Conservation (phyloP, 2,888 invertebrate species). For the Andrena fulva region DNA sequence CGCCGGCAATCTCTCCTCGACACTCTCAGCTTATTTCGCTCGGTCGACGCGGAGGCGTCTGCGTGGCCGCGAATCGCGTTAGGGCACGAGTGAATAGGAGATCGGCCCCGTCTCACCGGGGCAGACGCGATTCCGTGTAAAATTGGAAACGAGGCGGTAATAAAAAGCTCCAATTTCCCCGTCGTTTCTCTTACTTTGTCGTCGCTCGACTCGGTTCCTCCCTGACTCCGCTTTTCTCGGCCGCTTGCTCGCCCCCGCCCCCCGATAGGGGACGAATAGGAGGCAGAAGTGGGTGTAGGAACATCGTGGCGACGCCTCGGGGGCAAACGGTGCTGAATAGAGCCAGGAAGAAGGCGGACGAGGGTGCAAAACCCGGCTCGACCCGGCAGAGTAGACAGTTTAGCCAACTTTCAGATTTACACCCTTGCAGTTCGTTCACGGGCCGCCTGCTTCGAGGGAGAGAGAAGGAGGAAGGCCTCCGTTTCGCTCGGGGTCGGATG, state of each 20-base stretch:
- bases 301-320: slow-evolving; percentile 66
- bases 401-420: slow-evolving; percentile 82
- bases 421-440: slow-evolving; percentile 79
- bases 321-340: slow-evolving; percentile 69
- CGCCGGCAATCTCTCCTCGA: slow-evolving; percentile 39
- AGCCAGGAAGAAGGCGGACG: slow-evolving; percentile 54
- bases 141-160: slow-evolving; percentile 75
- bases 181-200: slow-evolving; percentile 47
- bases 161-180: slow-evolving; percentile 76
- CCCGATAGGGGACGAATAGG: neutral
- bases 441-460: slow-evolving; percentile 76
- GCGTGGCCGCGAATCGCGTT: slow-evolving; percentile 64
- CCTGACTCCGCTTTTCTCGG: neutral
- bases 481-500: slow-evolving; percentile 48
- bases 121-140: slow-evolving; percentile 67
- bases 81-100: slow-evolving; percentile 62
- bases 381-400: slow-evolving; percentile 76
- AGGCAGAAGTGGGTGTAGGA: slow-evolving; percentile 31
- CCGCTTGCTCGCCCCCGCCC: neutral
- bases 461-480: slow-evolving; percentile 24
- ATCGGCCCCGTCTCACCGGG: slow-evolving; percentile 37
- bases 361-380: slow-evolving; percentile 70
- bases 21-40: slow-evolving; percentile 58
- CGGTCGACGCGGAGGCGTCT: slow-evolving; percentile 32
- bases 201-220: slow-evolving; percentile 12